Percentiles rank a stretch among this genome's conserved stretches.
phyloP scores from a whole-genome alignment of 2,888 invertebrate genomes.

The Epistrophe grossulariae region DNA sequence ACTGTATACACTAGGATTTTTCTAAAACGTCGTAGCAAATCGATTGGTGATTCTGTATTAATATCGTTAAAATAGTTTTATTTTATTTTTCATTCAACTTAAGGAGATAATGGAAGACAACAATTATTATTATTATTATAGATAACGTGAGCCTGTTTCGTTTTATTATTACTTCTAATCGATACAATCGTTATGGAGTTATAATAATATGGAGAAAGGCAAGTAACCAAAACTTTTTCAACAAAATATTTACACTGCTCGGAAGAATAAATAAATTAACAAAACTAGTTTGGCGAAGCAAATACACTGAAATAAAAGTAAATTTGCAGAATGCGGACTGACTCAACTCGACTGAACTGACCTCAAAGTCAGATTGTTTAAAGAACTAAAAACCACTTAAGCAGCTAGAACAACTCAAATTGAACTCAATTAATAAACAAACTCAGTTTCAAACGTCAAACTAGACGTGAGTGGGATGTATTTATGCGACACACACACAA shows the following conservation, averaged over 20 bases:
- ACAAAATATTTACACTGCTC: not conserved
- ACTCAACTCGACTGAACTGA: constrained; percentile 9
- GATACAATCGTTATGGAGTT: not conserved
- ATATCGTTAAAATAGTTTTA: not conserved
- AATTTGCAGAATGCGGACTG: constrained; percentile 7
- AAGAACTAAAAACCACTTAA: constrained; percentile 7
- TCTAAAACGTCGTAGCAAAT: constrained; percentile 1
- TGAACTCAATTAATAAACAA: constrained; percentile 14
- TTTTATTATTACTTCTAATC: not conserved
- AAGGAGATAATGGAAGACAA: constrained; percentile 15
- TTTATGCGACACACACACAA: not conserved
- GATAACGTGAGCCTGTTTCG: too few relatives aligned
- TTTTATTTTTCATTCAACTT: not conserved
- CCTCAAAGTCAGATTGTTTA: constrained; percentile 30
- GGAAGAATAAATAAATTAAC: constrained; percentile 18
- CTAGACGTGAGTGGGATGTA: too few relatives aligned
- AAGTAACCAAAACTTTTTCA: not conserved
- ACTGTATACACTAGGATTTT: not conserved
- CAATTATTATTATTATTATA: not conserved
- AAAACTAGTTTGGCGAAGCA: not conserved
- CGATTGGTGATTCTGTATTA: constrained; percentile 1
- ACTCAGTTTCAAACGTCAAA: constrained; percentile 14
- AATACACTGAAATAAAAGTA: constrained; percentile 7
- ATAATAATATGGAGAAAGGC: not conserved
- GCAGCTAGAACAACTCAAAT: not conserved